Evolutionary conservation across 1,140 invertebrate genomes (phyloP).

Genomic region (Pantala flavescens): DNA sequence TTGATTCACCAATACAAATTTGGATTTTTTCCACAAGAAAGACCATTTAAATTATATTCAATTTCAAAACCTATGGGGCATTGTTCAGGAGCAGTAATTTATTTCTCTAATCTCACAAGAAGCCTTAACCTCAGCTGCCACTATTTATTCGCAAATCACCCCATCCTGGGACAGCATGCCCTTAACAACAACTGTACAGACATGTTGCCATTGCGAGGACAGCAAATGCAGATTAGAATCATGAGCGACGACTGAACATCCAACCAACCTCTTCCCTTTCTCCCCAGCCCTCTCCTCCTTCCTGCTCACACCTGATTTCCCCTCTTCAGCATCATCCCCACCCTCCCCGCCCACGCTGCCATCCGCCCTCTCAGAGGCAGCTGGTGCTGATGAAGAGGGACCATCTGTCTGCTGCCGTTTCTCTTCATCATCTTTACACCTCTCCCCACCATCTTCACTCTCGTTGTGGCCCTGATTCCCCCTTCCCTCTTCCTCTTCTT

Average conservation of each 20-base stretch:
- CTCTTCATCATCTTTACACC: neutral
- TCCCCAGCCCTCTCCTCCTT: constrained; percentile 35
- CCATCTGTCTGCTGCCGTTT: neutral
- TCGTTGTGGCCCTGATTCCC: neutral
- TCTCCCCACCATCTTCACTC: constrained; percentile 12
- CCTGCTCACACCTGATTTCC: constrained; percentile 33
- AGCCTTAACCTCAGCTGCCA: too few relatives aligned
- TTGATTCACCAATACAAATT: neutral
- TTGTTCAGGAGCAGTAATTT: too few relatives aligned
- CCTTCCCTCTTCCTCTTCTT: constrained; percentile 5
- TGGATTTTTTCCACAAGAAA: neutral
- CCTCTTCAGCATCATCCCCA: constrained; percentile 33
- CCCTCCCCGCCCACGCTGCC: constrained; percentile 33
- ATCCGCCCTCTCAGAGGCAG: constrained; percentile 27
- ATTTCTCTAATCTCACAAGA: too few relatives aligned
- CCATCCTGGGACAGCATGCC: neutral
- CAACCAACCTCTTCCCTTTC: constrained; percentile 40
- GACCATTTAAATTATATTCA: neutral
- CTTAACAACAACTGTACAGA: neutral
- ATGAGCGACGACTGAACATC: neutral
- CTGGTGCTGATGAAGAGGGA: neutral
- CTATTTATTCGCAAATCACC: neutral
- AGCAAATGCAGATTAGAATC: constrained; percentile 1
- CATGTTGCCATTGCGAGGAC: constrained; percentile 2
- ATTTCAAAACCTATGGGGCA: too few relatives aligned